A percentile compares a stretch with the other conserved stretches of the same genome.
Evolutionary conservation across 1,140 invertebrate genomes (phyloP).

Genomic region (Rhysida immarginata): DNA sequence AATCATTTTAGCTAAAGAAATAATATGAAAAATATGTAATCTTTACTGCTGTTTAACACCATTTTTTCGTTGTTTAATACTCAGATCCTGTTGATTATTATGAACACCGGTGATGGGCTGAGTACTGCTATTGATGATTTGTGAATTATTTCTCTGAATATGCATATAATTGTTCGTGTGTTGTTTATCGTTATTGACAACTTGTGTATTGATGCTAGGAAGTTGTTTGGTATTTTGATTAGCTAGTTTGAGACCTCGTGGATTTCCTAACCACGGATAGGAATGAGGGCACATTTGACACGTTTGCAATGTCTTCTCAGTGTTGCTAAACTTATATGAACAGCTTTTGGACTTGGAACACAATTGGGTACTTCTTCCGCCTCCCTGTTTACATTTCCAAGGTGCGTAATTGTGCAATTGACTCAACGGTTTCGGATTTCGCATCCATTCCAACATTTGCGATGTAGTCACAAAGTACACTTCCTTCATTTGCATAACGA

Average conservation of each 20-base stretch:
- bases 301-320: slow-evolving; percentile 42
- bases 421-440: slow-evolving; percentile 67
- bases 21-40: no score
- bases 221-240: no score
- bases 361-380: neutral
- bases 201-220: no score
- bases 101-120: no score
- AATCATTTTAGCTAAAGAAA: no score
- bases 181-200: no score
- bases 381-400: slow-evolving; percentile 56
- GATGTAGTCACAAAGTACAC: slow-evolving; percentile 84
- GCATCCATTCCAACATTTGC: slow-evolving; percentile 82
- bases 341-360: slow-evolving; percentile 1
- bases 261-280: slow-evolving; percentile 85
- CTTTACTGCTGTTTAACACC: no score
- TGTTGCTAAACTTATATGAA: neutral
- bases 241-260: slow-evolving; percentile 47
- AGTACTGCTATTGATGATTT: no score
- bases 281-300: slow-evolving; percentile 82
- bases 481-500: slow-evolving; percentile 73
- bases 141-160: no score
- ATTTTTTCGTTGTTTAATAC: no score
- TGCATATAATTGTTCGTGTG: no score
- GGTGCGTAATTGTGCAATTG: slow-evolving; percentile 66
- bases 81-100: no score